phyloP scores from a whole-genome alignment of 1,140 invertebrate genomes.

The Reticulitermes speratus region DNA sequence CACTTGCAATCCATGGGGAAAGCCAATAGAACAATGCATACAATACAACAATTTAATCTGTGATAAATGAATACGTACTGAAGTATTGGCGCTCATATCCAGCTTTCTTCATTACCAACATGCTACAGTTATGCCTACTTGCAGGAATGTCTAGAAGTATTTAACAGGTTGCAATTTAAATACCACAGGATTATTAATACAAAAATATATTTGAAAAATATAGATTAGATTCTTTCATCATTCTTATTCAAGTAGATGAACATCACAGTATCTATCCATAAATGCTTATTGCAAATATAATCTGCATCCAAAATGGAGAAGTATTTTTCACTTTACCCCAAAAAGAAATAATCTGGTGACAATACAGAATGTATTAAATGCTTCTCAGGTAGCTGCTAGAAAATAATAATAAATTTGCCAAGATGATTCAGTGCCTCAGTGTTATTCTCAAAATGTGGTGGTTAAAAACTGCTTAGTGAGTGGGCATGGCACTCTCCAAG shows the following conservation, averaged over 20 bases:
- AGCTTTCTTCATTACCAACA: not conserved
- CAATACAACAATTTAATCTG: not conserved
- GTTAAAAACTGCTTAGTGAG: not conserved
- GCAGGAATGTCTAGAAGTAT: not conserved
- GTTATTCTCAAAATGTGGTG: not conserved
- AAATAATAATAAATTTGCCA: not conserved
- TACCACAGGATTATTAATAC: not conserved
- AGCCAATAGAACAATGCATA: not conserved
- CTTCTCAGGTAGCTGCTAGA: not conserved
- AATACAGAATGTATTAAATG: not conserved
- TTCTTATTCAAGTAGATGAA: constrained; percentile 4
- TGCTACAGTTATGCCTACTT: not conserved
- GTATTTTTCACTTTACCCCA: not conserved
- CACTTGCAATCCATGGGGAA: not conserved
- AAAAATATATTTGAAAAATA: constrained; percentile 20
- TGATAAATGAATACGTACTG: not conserved
- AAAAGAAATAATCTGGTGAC: not conserved
- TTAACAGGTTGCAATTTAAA: not conserved
- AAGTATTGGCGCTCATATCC: not conserved
- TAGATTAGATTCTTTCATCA: constrained; percentile 3
- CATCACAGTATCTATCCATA: not conserved
- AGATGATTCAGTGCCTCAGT: not conserved
- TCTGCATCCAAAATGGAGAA: not conserved
- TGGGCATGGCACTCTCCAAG: not conserved
- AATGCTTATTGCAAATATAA: not conserved